These are phyloP conservation scores for Copsychus sechellarum DNA, from an alignment of 2,113 vertebrate genomes.

Conservation along the genomic window DNA sequence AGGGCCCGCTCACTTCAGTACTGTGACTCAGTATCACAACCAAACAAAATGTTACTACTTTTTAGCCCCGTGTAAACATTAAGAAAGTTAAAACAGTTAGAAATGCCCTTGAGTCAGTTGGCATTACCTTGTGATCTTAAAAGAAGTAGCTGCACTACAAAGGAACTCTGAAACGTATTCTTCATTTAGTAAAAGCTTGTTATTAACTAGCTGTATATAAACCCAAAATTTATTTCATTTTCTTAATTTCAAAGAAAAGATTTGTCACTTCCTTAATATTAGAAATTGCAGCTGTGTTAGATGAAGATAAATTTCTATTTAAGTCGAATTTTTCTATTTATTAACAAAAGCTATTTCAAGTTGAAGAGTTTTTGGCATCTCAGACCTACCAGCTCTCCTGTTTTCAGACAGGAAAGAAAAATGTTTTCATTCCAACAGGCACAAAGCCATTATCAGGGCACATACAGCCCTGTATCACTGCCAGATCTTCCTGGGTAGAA, in stretches of 20 bases:
- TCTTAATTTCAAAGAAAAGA: neutral
- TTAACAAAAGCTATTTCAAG: neutral
- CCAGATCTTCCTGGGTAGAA: constrained; percentile 2
- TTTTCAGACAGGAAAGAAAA: neutral
- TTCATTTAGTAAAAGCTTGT: neutral
- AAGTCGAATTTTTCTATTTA: neutral
- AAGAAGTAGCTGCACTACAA: neutral
- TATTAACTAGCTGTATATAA: neutral
- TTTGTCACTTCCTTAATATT: neutral
- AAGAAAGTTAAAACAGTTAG: neutral
- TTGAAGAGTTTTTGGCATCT: neutral
- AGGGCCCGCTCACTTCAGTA: neutral
- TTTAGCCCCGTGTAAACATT: neutral
- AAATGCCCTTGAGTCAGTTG: neutral
- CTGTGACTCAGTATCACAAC: neutral
- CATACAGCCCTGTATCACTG: neutral
- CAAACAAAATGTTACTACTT: neutral
- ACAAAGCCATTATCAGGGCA: neutral
- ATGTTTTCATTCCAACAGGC: neutral
- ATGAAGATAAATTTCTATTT: neutral
- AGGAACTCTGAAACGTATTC: neutral
- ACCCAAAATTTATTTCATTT: neutral
- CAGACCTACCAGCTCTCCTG: neutral
- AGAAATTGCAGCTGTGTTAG: neutral
- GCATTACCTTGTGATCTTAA: neutral